Conservation (phyloP, 2,888 invertebrate genomes). For the Luperina nickerlii region DNA sequence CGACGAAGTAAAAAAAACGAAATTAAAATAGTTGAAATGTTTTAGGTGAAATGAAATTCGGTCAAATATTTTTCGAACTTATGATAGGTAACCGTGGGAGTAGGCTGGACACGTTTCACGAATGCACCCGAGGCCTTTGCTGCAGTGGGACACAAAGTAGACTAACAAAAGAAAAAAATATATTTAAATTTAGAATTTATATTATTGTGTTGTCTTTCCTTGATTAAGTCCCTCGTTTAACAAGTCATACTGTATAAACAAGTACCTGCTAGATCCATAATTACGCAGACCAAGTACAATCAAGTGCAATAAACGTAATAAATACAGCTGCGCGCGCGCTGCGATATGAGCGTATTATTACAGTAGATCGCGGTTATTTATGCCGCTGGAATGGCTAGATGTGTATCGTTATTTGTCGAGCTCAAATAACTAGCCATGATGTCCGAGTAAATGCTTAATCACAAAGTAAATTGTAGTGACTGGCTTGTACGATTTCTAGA, state of each 20-base stretch:
- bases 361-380: conserved; percentile 56
- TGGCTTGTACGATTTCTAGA: conserved; percentile 6
- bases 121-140: no score
- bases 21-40: no score
- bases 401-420: conserved; percentile 40
- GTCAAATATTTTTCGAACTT: no score
- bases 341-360: conserved; percentile 50
- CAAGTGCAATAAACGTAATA: conserved; percentile 58
- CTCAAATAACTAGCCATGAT: conserved; percentile 30
- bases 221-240: background rate
- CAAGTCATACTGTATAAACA: conserved; percentile 12
- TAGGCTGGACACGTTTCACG: no score
- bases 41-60: no score
- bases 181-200: background rate
- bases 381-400: conserved; percentile 32
- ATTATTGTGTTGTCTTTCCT: background rate
- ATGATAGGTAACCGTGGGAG: no score
- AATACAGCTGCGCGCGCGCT: conserved; percentile 58
- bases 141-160: no score
- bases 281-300: conserved; percentile 48
- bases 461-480: conserved; percentile 8
- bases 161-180: no score
- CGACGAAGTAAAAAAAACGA: no score
- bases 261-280: conserved; percentile 30
- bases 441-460: conserved; percentile 32